Evolutionary conservation across 1,140 invertebrate genomes (phyloP).

Genomic region (Leptinotarsa defecta): DNA sequence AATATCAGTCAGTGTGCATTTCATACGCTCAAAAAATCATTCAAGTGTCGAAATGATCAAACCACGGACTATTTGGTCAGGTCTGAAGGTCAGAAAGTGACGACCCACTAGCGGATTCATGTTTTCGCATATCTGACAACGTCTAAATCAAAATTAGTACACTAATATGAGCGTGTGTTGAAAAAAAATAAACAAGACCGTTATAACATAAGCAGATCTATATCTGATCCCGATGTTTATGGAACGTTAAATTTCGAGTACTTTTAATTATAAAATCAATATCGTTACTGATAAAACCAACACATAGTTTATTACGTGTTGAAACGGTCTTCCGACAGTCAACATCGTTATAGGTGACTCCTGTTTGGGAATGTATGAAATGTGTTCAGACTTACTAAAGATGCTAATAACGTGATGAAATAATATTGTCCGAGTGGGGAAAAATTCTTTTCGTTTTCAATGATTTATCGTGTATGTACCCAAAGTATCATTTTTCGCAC

Average conservation of each 20-base stretch:
- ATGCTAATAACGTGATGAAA: too few relatives aligned
- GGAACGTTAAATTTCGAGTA: constrained; percentile 23
- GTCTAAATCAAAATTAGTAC: not conserved
- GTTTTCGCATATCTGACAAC: constrained; percentile 1
- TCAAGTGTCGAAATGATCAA: too few relatives aligned
- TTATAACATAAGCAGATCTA: constrained; percentile 21
- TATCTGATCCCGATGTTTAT: constrained; percentile 17
- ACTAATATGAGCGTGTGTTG: constrained; percentile 17
- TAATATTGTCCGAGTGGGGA: too few relatives aligned
- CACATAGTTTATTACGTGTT: constrained; percentile 11
- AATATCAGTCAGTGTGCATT: too few relatives aligned
- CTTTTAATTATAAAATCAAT: constrained; percentile 25
- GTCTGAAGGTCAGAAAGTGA: not conserved
- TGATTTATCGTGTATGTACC: too few relatives aligned
- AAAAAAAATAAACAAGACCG: constrained; percentile 19
- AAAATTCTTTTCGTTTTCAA: too few relatives aligned
- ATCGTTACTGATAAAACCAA: constrained; percentile 20
- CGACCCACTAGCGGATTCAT: not conserved
- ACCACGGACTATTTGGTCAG: not conserved
- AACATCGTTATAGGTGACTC: too few relatives aligned
- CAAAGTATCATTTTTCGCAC: too few relatives aligned
- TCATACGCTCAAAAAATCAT: too few relatives aligned
- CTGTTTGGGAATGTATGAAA: too few relatives aligned
- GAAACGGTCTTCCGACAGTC: not conserved
- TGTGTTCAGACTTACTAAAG: too few relatives aligned